phyloP scores from a whole-genome alignment of 2,888 invertebrate species.

The Caenorhabditis panamensis region DNA sequence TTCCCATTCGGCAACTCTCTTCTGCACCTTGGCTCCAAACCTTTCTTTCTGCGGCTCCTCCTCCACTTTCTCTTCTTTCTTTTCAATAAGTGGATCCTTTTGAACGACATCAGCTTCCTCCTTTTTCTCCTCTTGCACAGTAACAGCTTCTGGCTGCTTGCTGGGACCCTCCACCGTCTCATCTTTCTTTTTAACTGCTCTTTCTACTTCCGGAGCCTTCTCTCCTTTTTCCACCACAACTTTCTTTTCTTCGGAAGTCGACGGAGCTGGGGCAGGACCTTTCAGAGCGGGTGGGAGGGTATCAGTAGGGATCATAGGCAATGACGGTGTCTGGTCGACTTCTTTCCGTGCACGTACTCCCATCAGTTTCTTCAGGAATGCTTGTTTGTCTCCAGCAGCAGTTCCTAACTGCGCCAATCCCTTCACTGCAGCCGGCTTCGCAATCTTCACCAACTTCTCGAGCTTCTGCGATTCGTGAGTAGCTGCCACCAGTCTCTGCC shows the following conservation, averaged over 20 bases:
- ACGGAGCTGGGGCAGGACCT: background rate
- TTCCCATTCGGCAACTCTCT: constrained; percentile 58
- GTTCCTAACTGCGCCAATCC: constrained; percentile 40
- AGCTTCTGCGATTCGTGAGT: constrained; percentile 70
- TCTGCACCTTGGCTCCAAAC: constrained; percentile 42
- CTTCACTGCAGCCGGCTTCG: constrained; percentile 69
- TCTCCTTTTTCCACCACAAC: background rate
- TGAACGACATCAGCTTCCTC: no score
- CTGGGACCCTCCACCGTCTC: constrained; percentile 14
- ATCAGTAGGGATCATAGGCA: no score
- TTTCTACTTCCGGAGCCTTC: constrained; percentile 11
- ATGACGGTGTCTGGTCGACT: constrained; percentile 32
- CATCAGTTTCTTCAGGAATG: constrained; percentile 68
- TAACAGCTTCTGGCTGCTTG: constrained; percentile 16
- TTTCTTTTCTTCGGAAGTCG: constrained; percentile 22
- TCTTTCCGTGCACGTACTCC: constrained; percentile 43
- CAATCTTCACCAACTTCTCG: constrained; percentile 72
- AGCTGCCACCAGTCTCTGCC: constrained; percentile 68
- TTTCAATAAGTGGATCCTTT: no score
- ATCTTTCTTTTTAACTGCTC: constrained; percentile 27
- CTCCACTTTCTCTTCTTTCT: constrained; percentile 2
- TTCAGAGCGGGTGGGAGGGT: no score
- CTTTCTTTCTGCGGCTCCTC: constrained; percentile 33
- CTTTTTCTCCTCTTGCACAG: background rate
- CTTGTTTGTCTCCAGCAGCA: constrained; percentile 57